Base-by-base conservation (phyloP, 2,888 invertebrate genomes). In the Molorchus minor region DNA sequence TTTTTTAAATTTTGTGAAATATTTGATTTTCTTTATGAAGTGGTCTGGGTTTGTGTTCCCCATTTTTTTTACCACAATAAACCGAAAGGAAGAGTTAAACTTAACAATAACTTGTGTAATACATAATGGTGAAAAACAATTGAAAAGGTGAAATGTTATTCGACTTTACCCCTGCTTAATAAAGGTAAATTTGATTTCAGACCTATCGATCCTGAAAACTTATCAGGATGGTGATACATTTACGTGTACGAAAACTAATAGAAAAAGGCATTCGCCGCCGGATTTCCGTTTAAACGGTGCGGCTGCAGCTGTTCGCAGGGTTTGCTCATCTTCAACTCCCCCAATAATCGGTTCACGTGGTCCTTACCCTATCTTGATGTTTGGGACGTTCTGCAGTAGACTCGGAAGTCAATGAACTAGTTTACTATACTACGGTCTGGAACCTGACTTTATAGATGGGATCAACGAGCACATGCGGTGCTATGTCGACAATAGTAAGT, bases 201-300 rank as follows among this genome's bases (percentile, higher is more conserved):
- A n/a, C n/a, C n/a, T n/a, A n/a, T n/a, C n/a, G n/a, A n/a, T n/a
- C n/a, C n/a, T n/a, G n/a, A n/a, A n/a, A n/a, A n/a, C n/a, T n/a
- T n/a, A 30, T n/a, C 20, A 43, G 49, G 56, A 40, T 38, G 45
- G 43, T 57, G 49, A 57, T 44, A 41, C 43, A 57, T 35, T 52
- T 44, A 49, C 16, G 54, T 45, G 13, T 12, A 16, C 38, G 62
- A 59, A 59, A 63, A 58, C 59, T 62, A 62, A 62, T 69, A 69
- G 65, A 64, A 68, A 33, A 69, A 71, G 67, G 64, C 56, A 65
- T 64, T 61, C 59, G 64, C 66, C 70, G 73, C 77, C 78, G 78
- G 78, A 78, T 78, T 77, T 78, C 78, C 78, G 78, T 67, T 71
- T 70, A 66, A 69, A 70, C 70, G 71, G 69, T 71, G 65, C 69